These are phyloP conservation scores for Hylaea fasciaria DNA, from an alignment of 2,888 invertebrate genomes.

Conservation along the genomic window DNA sequence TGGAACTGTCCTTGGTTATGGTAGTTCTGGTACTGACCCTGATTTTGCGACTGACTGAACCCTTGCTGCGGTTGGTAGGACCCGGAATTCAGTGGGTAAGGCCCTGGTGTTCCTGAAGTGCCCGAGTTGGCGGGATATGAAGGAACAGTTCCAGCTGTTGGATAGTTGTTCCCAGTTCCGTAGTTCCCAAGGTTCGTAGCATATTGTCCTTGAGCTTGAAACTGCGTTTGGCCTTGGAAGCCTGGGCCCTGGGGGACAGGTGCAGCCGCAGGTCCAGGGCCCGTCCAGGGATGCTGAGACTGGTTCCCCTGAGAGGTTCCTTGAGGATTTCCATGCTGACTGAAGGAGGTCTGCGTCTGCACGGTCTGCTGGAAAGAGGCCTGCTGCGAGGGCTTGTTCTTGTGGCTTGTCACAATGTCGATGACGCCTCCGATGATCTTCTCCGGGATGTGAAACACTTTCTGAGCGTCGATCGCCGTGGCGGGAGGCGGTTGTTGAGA, in stretches of 20 bases:
- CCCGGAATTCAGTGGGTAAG: conserved; percentile 8
- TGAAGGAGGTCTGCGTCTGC: conserved; percentile 44
- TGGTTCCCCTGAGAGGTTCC: conserved; percentile 2
- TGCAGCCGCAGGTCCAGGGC: too few relatives aligned
- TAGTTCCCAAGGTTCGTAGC: conserved; percentile 48
- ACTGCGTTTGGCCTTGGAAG: conserved; percentile 55
- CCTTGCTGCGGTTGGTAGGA: conserved; percentile 39
- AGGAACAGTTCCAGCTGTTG: conserved; percentile 29
- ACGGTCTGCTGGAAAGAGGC: conserved; percentile 49
- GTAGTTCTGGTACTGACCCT: conserved; percentile 37
- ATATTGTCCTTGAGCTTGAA: conserved; percentile 52
- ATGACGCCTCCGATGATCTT: conserved; percentile 79
- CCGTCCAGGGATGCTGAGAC: conserved; percentile 25
- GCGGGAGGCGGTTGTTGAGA: conserved; percentile 37
- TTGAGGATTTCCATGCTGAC: conserved; percentile 17
- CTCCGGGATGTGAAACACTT: conserved; percentile 70
- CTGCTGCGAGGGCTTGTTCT: conserved; percentile 64
- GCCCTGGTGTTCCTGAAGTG: background rate
- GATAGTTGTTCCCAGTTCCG: conserved; percentile 40
- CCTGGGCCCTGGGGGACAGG: conserved; percentile 38
- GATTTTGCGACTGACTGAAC: conserved; percentile 21
- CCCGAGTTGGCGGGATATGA: conserved; percentile 11
- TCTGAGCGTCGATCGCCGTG: conserved; percentile 53
- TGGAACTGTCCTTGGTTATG: conserved; percentile 36
- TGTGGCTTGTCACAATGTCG: conserved; percentile 75